Base-by-base conservation (phyloP, 2,113 vertebrate species). In the Phalacrocorax brasilianus region DNA sequence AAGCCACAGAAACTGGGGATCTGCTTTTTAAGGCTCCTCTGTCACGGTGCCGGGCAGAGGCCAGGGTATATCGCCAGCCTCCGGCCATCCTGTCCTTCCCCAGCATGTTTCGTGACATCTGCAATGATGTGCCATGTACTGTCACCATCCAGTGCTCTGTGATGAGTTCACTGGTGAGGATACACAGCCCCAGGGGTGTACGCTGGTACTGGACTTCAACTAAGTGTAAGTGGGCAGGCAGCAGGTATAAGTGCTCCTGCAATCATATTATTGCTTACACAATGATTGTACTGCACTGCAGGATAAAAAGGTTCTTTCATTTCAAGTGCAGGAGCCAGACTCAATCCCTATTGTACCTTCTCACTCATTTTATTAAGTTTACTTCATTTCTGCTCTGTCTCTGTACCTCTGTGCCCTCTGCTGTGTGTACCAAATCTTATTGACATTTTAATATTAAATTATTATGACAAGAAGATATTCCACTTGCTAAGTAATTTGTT, bases 401-500 rank as follows among this genome's bases (percentile, higher is more conserved):
- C 89, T 94, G 89, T 96, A 96, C 94, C 92, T 97, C 93, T 95
- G 91, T 97, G 94, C 94, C 96, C 96, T 97, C 95, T 97, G 92
- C 88, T 95, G 94, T 97, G 96, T 97, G 96, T 96, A 97, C 96
- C 94, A 96, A 98, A 96, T 95, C 96, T 97, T 97, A 97, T 97
- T 97, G 97, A 97, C 97, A 97, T 98, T 97, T 97, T 98, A 97
- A 97, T 98, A 98, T 97, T 97, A 98, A 97, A 97, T 98, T 97
- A 97, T 97, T 97, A 97, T 97, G 97, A 97, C 96, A 97, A 96
- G 94, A 97, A 97, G 96, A 97, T 96, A 97, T 97, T 97, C 97
- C 84, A 95, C 96, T 98, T 96, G 95, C 96, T 97, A 97, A 97
- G 97, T 97, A 97, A 98, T 97, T 98, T 97, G 96, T 97, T 97